Evolutionary conservation across 2,113 vertebrate genomes (phyloP), one percentile per base, ranked within the genome.

Genomic region (Dunckerocampus dactyliophorus): DNA sequence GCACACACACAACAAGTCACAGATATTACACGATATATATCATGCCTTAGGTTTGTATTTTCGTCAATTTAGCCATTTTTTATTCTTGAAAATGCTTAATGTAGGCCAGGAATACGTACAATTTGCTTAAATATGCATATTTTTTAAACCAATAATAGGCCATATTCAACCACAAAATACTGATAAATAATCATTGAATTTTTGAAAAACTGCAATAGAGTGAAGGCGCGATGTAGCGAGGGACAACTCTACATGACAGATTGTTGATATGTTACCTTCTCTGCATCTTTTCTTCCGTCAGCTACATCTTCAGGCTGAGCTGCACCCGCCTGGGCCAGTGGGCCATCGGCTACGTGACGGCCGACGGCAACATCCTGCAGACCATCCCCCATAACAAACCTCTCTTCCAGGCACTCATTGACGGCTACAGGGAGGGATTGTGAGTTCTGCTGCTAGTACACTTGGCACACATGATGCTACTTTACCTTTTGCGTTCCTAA

Each of bases 381-480:
- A 99, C 97, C 71, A 99, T 99, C 79, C 97, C 97, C 45, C 95
- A 98, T 81, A 99, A 99, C 86, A 99, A 99, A 81, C 97, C 97
- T 17, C 95, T 99, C 54, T 99, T 98, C 76, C 97, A 99, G 83
- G 97, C 97, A 31, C 93, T 99, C 85, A 98, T 99, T 17, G 97
- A 99, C 64, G 97, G 97, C 81, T 98, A 97, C 89, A 93, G 96
- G 91, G 97, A 99, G 94, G 97, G 97, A 92, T 98, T 99, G 97
- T 99, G 82, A 96, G 96, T 94, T 69, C 1, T n/a, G 62, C 39
- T 13, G 28, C 49, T 56, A 46, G 49, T 12, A 19, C 47, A 47
- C 14, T 58, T 16, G 42, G 59, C n/a, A 49, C 49, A 15, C 51
- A 51, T 50, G 37, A 16, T 42, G 6, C 3, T 45, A 16, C 46